Evolutionary conservation across 2,888 invertebrate species (phyloP).

Genomic region (Hydropsyche betteni): DNA sequence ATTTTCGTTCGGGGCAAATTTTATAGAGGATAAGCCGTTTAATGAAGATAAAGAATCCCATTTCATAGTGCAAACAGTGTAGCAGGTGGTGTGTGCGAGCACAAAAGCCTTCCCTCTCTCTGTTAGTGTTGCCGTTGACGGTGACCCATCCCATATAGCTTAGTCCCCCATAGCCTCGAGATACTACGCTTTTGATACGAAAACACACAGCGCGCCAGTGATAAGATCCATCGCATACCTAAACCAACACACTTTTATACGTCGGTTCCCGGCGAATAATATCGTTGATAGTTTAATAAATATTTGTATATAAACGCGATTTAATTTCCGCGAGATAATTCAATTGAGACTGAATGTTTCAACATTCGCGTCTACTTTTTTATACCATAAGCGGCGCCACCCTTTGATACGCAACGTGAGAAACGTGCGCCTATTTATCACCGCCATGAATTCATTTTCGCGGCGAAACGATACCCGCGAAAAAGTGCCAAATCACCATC

Average conservation of each 20-base stretch:
- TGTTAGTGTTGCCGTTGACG: neutral
- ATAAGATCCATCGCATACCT: conserved; percentile 17
- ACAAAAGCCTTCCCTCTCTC: conserved; percentile 28
- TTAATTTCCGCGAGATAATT: too few relatives aligned
- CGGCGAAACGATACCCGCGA: too few relatives aligned
- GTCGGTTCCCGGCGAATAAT: neutral
- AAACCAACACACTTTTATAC: conserved; percentile 11
- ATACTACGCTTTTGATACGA: conserved; percentile 30
- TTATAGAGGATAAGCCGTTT: conserved; percentile 44
- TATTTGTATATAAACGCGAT: neutral
- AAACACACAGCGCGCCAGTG: conserved; percentile 6
- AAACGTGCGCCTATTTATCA: too few relatives aligned
- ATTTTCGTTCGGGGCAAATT: conserved; percentile 42
- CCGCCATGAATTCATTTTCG: too few relatives aligned
- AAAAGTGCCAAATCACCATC: too few relatives aligned
- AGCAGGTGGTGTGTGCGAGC: conserved; percentile 42
- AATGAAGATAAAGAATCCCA: conserved; percentile 50
- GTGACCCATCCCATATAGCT: too few relatives aligned
- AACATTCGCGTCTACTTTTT: too few relatives aligned
- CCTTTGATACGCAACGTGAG: too few relatives aligned
- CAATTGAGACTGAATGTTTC: too few relatives aligned
- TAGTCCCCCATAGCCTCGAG: conserved; percentile 11
- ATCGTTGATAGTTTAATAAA: conserved; percentile 1
- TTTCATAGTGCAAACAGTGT: conserved; percentile 45
- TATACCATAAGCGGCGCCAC: too few relatives aligned